phyloP scores from a whole-genome alignment of 2,797 vertebrate genomes.

The Myotis planiceps region DNA sequence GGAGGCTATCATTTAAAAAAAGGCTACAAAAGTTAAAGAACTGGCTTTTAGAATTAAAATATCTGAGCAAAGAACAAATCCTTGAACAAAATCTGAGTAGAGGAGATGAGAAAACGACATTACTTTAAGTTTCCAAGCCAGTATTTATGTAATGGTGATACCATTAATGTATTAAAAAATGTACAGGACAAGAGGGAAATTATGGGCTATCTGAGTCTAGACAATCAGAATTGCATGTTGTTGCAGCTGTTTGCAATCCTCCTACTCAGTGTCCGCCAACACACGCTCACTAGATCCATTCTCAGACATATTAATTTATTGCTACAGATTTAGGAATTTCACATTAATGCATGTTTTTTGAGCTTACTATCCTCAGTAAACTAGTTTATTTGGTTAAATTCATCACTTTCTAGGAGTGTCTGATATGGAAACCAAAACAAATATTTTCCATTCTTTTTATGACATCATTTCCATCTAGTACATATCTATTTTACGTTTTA shows the following conservation, averaged over 20 bases:
- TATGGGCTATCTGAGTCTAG: slow-evolving; percentile 25
- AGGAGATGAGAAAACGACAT: background rate
- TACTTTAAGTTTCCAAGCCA: background rate
- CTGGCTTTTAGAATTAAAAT: background rate
- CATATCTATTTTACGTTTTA: background rate
- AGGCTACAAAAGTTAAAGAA: background rate
- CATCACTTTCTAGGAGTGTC: background rate
- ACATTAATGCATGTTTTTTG: background rate
- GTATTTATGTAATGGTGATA: background rate
- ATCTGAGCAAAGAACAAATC: background rate
- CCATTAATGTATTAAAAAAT: slow-evolving; percentile 6
- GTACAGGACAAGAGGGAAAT: background rate
- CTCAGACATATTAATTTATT: slow-evolving; percentile 47
- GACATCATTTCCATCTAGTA: background rate
- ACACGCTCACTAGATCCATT: background rate
- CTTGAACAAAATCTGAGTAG: background rate
- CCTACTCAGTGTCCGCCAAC: background rate
- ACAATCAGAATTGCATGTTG: slow-evolving; percentile 7
- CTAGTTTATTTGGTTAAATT: background rate
- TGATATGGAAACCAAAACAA: background rate
- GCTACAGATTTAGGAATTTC: slow-evolving; percentile 20
- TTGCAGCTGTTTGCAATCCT: background rate
- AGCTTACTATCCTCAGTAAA: background rate
- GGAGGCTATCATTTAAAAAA: background rate
- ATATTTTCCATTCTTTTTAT: background rate